Percentiles rank a stretch among this genome's conserved stretches.
phyloP scores from a whole-genome alignment of 2,888 invertebrate genomes.

The Zygaena filipendulae region DNA sequence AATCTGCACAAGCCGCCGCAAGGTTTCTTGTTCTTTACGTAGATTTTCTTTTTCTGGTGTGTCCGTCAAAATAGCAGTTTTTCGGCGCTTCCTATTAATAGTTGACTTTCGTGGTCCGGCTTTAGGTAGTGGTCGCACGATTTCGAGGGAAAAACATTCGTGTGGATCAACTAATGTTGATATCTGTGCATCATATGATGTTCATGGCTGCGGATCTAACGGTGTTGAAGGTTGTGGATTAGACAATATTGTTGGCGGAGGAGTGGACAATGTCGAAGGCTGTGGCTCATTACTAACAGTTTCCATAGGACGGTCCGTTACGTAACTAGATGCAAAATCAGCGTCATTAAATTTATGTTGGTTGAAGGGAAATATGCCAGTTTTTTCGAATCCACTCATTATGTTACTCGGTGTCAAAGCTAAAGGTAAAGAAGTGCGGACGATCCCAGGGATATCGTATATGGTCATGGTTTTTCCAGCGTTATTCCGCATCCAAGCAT shows the following conservation, averaged over 20 bases:
- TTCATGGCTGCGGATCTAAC: slow-evolving; percentile 15
- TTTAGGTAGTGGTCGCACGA: slow-evolving; percentile 19
- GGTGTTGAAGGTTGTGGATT: too few relatives aligned
- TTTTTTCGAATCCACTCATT: slow-evolving; percentile 15
- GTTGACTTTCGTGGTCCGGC: slow-evolving; percentile 17
- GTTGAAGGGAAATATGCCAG: slow-evolving; percentile 18
- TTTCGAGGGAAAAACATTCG: slow-evolving; percentile 17
- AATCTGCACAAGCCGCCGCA: too few relatives aligned
- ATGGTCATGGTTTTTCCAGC: slow-evolving; percentile 19
- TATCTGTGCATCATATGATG: slow-evolving; percentile 12
- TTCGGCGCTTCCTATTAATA: slow-evolving; percentile 17
- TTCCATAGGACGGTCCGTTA: slow-evolving; percentile 17
- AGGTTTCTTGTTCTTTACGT: slow-evolving; percentile 1
- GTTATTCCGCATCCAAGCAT: slow-evolving; percentile 15
- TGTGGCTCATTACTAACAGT: slow-evolving; percentile 15
- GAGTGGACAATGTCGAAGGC: slow-evolving; percentile 13
- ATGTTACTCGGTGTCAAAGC: slow-evolving; percentile 16
- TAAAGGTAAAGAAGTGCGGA: slow-evolving; percentile 16
- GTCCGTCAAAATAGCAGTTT: slow-evolving; percentile 12
- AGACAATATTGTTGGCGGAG: too few relatives aligned
- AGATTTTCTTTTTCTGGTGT: slow-evolving; percentile 5
- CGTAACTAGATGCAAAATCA: slow-evolving; percentile 19
- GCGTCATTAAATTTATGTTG: slow-evolving; percentile 12
- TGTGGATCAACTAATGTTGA: slow-evolving; percentile 11
- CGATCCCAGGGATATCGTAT: slow-evolving; percentile 18